Evolutionary conservation across 1,140 invertebrate species (phyloP), one percentile per base, ranked within the genome.

Genomic region (Drosophila aff.): DNA sequence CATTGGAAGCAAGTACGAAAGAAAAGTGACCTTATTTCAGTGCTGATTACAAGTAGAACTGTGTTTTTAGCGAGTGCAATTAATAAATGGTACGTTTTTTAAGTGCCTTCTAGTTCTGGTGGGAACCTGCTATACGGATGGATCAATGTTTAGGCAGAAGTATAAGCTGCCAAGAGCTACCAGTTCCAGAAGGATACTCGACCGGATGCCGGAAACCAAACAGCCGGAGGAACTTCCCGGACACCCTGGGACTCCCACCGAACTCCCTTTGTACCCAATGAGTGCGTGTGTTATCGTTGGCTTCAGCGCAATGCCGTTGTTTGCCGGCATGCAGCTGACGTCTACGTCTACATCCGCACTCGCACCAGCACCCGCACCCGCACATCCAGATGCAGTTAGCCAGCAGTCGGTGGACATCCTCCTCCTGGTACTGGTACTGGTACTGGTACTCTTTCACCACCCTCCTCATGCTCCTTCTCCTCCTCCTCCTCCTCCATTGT

Each of bases 221-320:
- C 31, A 16, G 31, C 18, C 36, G 18, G 6, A 36, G 18, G 3
- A 15, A 36, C 18, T 38, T 55, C 5, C 52, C 8, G n/a, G 33
- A 36, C 8, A 16, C 52, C 18, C 18, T 16, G 50, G 11, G n/a
- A 21, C 4, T 13, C 28, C 50, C 28, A 2, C 21, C 3, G n/a
- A n/a, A 33, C 3, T 15, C 31, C 11, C 10, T 9, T 23, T 26
- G 7, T 21, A 4, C 5, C 23, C 23, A 1, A n/a, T 38, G 53
- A n/a, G 53, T 53, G 38, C 33, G 36, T 64, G 33, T 64, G 61
- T 65, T 28, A 33, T 26, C 46, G 62, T 66, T 47, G 53, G 40
- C 41, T 44, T 66, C 52, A 66, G 76, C 50, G 44, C 41, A 62
- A 28, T 77, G 58, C 60, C 64, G 23, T 67, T 69, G 63, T 71